These are phyloP conservation scores for Agriopis leucophaearia DNA, from an alignment of 2,888 invertebrate species.

Conservation along the genomic window DNA sequence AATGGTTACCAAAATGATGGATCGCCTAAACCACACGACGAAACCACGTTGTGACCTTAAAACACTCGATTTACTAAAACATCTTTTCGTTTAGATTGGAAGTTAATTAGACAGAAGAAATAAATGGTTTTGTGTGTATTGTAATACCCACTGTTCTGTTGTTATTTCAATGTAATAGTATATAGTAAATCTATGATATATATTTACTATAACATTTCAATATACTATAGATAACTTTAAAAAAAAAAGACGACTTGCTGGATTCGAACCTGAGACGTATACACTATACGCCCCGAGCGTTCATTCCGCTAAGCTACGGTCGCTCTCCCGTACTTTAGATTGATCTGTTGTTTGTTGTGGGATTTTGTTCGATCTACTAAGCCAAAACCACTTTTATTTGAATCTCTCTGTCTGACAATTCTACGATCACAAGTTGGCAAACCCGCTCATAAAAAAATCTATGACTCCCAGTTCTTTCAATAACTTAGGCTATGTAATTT, in stretches of 20 bases:
- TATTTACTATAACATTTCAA: too few relatives aligned
- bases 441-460: background rate
- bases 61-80: conserved; percentile 33
- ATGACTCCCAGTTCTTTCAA: background rate
- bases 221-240: too few relatives aligned
- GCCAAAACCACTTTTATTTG: background rate
- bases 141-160: too few relatives aligned
- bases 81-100: conserved; percentile 10
- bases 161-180: too few relatives aligned
- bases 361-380: background rate
- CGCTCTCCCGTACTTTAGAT: too few relatives aligned
- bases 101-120: background rate
- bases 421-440: background rate
- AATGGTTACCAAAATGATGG: conserved; percentile 78
- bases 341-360: too few relatives aligned
- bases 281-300: too few relatives aligned
- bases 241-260: too few relatives aligned
- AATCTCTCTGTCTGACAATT: background rate
- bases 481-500: background rate
- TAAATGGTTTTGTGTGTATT: too few relatives aligned
- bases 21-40: conserved; percentile 60
- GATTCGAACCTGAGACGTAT: too few relatives aligned
- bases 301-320: too few relatives aligned
- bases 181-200: too few relatives aligned
- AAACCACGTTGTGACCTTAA: conserved; percentile 59